phyloP scores from a whole-genome alignment of 2,888 invertebrate species.

The Epistrophella euchroma region DNA sequence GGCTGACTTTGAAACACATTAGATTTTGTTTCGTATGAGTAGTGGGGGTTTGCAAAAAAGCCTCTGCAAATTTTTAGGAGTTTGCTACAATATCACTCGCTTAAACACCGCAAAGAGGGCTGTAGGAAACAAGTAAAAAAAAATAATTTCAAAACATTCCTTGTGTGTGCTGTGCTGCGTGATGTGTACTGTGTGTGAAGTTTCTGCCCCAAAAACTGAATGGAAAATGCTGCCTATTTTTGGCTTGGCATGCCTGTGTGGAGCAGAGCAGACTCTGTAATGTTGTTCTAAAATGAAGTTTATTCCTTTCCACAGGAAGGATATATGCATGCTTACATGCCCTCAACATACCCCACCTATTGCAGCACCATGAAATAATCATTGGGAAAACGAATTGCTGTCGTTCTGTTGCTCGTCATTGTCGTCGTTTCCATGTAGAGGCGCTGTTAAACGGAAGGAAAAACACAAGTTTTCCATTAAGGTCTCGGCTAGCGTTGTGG shows the following conservation, averaged over 20 bases:
- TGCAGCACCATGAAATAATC: slow-evolving; percentile 62
- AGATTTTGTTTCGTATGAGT: slow-evolving; percentile 3
- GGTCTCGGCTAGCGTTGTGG: slow-evolving; percentile 49
- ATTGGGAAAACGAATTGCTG: slow-evolving; percentile 72
- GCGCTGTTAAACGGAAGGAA: slow-evolving; percentile 72
- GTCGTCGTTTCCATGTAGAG: slow-evolving; percentile 56
- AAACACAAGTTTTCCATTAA: slow-evolving; percentile 76
- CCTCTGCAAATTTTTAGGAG: slow-evolving; percentile 8
- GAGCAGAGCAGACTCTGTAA: slow-evolving; percentile 45
- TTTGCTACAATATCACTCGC: background rate
- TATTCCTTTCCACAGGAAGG: slow-evolving; percentile 12
- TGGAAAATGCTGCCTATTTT: slow-evolving; percentile 36
- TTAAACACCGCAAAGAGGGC: slow-evolving; percentile 1
- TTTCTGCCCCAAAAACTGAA: slow-evolving; percentile 33
- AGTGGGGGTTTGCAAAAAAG: background rate
- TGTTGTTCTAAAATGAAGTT: slow-evolving; percentile 65
- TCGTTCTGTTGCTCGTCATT: slow-evolving; percentile 58
- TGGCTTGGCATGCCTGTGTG: slow-evolving; percentile 46
- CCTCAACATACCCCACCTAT: background rate
- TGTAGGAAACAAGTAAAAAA: slow-evolving; percentile 6
- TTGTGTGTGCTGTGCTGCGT: slow-evolving; percentile 51
- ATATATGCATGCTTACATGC: slow-evolving; percentile 17
- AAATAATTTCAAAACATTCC: slow-evolving; percentile 72
- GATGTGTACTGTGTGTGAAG: slow-evolving; percentile 41
- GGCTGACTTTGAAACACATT: slow-evolving; percentile 64